phyloP scores from a whole-genome alignment of 1,140 invertebrate species.

The Brachionus plicatilis region DNA sequence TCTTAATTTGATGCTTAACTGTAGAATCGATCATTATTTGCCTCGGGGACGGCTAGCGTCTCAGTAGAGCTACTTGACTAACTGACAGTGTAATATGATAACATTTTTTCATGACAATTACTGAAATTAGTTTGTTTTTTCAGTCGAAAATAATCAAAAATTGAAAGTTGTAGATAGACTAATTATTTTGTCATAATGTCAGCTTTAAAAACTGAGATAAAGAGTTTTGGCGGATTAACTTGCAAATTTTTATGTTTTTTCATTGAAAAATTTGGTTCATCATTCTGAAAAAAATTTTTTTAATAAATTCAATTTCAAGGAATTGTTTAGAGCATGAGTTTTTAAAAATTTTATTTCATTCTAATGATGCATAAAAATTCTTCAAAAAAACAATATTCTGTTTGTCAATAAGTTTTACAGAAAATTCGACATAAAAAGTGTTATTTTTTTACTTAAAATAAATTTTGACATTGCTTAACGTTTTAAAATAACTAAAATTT shows the following conservation, averaged over 20 bases:
- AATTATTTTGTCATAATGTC: neutral
- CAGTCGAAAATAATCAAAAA: neutral
- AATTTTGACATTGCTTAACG: too few relatives aligned
- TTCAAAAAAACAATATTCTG: too few relatives aligned
- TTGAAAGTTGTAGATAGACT: neutral
- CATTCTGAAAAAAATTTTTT: too few relatives aligned
- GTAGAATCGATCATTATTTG: neutral
- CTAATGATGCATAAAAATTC: too few relatives aligned
- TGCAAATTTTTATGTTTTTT: neutral
- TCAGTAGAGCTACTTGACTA: neutral
- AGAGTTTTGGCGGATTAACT: neutral
- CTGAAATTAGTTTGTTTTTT: neutral
- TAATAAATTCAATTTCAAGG: too few relatives aligned
- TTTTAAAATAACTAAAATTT: too few relatives aligned
- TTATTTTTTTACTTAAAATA: too few relatives aligned
- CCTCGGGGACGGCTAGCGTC: neutral
- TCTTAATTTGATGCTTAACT: neutral
- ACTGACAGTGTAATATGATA: constrained; percentile 12
- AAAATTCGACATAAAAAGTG: too few relatives aligned
- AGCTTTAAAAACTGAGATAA: neutral
- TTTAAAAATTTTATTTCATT: too few relatives aligned
- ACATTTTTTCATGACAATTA: neutral
- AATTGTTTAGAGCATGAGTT: too few relatives aligned
- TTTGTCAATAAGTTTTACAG: too few relatives aligned
- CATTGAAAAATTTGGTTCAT: neutral